Conservation (phyloP, 2,888 invertebrate genomes). For the Dyspetes luteomarginatus region DNA sequence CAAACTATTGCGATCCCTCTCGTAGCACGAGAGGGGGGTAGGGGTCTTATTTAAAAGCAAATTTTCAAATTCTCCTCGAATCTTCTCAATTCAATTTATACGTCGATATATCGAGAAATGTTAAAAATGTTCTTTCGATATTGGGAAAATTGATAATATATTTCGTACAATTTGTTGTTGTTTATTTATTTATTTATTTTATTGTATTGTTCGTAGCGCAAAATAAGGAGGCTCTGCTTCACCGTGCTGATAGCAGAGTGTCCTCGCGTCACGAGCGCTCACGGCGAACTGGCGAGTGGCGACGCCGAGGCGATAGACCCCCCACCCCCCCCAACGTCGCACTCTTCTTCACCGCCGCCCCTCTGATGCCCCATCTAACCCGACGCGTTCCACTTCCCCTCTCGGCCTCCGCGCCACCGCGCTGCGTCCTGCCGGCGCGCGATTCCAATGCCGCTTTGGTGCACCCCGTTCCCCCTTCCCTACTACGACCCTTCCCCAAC, state of each 20-base stretch:
- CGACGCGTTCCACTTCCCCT: slow-evolving; percentile 66
- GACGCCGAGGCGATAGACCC: slow-evolving; percentile 82
- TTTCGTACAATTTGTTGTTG: no score
- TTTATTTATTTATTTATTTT: not conserved
- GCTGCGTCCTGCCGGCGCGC: slow-evolving; percentile 78
- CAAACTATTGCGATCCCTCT: no score
- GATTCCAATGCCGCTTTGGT: slow-evolving; percentile 79
- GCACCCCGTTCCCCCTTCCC: slow-evolving; percentile 83
- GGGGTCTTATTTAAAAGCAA: no score
- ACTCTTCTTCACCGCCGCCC: slow-evolving; percentile 67
- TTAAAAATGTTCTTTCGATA: not conserved
- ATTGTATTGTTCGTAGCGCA: not conserved
- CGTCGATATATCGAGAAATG: not conserved
- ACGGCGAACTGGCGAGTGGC: slow-evolving; percentile 89
- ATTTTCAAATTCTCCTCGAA: no score
- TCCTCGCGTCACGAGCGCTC: slow-evolving; percentile 92
- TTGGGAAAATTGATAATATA: not conserved
- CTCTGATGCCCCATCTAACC: slow-evolving; percentile 63
- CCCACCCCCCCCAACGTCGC: slow-evolving; percentile 72
- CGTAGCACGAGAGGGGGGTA: no score
- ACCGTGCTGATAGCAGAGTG: slow-evolving; percentile 84
- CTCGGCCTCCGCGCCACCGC: slow-evolving; percentile 76
- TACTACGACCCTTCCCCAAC: slow-evolving; percentile 84
- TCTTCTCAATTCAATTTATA: not conserved
- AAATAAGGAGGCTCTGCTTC: slow-evolving; percentile 37